Conservation (phyloP, 2,113 vertebrate species). For the Rutilus rutilus region DNA sequence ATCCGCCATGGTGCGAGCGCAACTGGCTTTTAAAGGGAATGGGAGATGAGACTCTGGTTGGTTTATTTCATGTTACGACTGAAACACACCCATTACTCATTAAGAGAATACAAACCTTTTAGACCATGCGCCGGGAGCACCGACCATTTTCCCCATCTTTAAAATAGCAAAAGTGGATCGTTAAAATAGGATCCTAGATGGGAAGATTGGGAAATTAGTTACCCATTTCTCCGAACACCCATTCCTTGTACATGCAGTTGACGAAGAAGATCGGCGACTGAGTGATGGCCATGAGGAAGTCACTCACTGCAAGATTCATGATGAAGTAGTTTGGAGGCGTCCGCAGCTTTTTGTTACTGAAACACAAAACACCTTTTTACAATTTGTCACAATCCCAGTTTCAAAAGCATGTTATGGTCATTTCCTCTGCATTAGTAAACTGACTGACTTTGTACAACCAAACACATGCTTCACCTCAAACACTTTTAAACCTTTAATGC, state of each 20-base stretch:
- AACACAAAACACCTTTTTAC: constrained; percentile 32
- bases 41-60: too few relatives aligned
- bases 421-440: background rate
- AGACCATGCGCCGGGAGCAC: too few relatives aligned
- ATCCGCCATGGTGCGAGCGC: too few relatives aligned
- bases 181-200: too few relatives aligned
- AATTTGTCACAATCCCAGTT: background rate
- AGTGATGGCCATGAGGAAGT: constrained; percentile 85
- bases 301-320: constrained; percentile 83
- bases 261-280: constrained; percentile 85
- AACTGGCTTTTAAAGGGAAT: too few relatives aligned
- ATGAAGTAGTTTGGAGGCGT: constrained; percentile 83
- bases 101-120: too few relatives aligned
- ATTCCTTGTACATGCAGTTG: constrained; percentile 82
- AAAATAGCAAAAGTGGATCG: too few relatives aligned
- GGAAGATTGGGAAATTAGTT: background rate
- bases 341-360: constrained; percentile 80
- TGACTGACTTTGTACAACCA: background rate
- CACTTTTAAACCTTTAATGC: background rate
- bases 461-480: background rate
- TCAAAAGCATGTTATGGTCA: background rate
- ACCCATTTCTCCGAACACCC: constrained; percentile 87
- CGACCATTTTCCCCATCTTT: too few relatives aligned
- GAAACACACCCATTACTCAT: too few relatives aligned
- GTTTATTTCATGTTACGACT: too few relatives aligned